These are phyloP conservation scores for Dugesia japonica DNA, from an alignment of 2,888 invertebrate genomes.

Conservation along the genomic window DNA sequence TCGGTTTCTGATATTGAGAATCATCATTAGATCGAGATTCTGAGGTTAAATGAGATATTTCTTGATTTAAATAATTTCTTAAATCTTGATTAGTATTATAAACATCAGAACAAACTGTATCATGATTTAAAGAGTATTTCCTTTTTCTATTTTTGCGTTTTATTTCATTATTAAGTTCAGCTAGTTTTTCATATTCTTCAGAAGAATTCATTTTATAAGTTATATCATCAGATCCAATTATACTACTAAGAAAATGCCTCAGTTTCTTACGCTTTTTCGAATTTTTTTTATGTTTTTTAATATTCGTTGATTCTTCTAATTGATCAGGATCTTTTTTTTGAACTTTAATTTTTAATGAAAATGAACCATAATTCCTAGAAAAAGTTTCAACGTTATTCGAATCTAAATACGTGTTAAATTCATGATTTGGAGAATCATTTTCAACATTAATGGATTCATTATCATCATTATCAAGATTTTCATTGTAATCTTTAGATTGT, in stretches of 20 bases:
- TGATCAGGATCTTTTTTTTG: neutral
- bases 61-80: neutral
- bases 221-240: neutral
- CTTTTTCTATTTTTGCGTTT: neutral
- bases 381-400: neutral
- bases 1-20: neutral
- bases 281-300: constrained; percentile 4
- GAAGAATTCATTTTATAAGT: neutral
- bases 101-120: neutral
- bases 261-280: neutral
- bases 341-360: constrained; percentile 6
- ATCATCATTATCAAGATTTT: neutral
- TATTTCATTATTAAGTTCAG: neutral
- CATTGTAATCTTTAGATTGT: neutral
- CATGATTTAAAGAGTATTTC: neutral
- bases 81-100: neutral
- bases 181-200: neutral
- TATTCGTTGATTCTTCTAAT: neutral
- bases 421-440: neutral
- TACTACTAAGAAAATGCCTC: neutral
- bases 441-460: constrained; percentile 1
- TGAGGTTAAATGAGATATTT: neutral
- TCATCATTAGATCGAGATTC: neutral
- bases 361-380: neutral
- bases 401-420: constrained; percentile 9